Evolutionary conservation across 2,888 invertebrate species (phyloP).

Genomic region (Zhuqinia jingwanae): DNA sequence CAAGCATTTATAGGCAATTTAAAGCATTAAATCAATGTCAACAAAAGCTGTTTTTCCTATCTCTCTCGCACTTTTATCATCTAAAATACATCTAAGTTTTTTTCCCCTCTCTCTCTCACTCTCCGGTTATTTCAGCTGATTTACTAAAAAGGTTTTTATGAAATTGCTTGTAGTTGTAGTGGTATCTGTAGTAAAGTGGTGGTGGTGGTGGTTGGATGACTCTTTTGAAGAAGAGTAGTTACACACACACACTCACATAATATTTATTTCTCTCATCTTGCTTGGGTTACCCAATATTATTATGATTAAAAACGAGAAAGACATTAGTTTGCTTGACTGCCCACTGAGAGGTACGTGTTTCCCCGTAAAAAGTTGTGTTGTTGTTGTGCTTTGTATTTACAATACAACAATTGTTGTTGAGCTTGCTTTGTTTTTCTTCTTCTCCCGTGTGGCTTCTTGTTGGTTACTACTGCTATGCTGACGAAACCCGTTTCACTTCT

Average conservation of each 20-base stretch:
- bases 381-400: background rate
- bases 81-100: conserved; percentile 19
- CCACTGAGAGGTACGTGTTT: background rate
- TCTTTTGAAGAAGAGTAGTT: conserved; percentile 31
- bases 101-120: too few relatives aligned
- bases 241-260: too few relatives aligned
- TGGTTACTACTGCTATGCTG: background rate
- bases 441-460: too few relatives aligned
- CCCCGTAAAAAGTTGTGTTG: too few relatives aligned
- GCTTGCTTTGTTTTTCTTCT: conserved; percentile 3
- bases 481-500: conserved; percentile 50
- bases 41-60: conserved; percentile 47
- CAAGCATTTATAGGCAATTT: conserved; percentile 44
- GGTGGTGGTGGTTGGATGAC: conserved; percentile 14
- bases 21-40: conserved; percentile 63
- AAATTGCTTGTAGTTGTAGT: conserved; percentile 6
- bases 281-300: background rate
- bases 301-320: conserved; percentile 49
- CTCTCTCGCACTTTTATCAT: background rate
- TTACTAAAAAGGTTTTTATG: conserved; percentile 37
- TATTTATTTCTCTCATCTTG: too few relatives aligned
- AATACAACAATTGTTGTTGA: conserved; percentile 37
- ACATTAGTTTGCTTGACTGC: conserved; percentile 24
- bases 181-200: too few relatives aligned
- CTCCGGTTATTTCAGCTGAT: conserved; percentile 34